phyloP scores from a whole-genome alignment of 2,113 vertebrate species.

The Astur gentilis region DNA sequence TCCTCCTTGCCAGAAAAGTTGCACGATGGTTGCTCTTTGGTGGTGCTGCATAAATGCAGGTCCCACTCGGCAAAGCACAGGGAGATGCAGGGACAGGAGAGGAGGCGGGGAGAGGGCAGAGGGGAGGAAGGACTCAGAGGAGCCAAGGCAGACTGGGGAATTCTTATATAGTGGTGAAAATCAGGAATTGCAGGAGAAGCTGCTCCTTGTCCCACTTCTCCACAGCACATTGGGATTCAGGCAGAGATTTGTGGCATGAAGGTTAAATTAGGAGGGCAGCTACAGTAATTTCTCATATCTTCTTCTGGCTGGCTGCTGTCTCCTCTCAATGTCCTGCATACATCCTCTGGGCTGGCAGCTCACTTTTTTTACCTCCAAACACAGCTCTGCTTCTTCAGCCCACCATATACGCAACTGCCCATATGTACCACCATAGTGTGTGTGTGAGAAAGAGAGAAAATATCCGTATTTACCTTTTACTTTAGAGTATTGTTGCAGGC shows the following conservation, averaged over 20 bases:
- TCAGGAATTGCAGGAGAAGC: neutral
- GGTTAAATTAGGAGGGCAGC: conserved; percentile 11
- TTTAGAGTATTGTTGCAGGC: neutral
- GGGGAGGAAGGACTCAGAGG: neutral
- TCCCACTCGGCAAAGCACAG: neutral
- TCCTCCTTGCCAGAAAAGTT: neutral
- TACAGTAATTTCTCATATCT: neutral
- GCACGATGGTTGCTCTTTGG: neutral
- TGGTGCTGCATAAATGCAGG: neutral
- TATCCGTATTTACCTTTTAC: neutral
- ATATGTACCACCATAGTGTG: neutral
- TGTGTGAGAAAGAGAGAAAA: neutral
- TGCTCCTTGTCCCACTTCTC: neutral
- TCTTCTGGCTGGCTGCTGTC: neutral
- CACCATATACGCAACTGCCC: neutral
- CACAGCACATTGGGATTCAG: neutral
- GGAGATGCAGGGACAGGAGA: neutral
- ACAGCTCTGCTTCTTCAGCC: neutral
- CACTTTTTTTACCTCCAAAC: neutral
- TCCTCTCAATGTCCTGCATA: neutral
- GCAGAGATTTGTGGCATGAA: neutral
- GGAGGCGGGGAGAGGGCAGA: neutral
- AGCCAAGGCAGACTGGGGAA: neutral
- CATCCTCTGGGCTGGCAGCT: neutral
- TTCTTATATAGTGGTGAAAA: neutral